phyloP scores from a whole-genome alignment of 1,140 invertebrate genomes.

The Drosophila seguyi region DNA sequence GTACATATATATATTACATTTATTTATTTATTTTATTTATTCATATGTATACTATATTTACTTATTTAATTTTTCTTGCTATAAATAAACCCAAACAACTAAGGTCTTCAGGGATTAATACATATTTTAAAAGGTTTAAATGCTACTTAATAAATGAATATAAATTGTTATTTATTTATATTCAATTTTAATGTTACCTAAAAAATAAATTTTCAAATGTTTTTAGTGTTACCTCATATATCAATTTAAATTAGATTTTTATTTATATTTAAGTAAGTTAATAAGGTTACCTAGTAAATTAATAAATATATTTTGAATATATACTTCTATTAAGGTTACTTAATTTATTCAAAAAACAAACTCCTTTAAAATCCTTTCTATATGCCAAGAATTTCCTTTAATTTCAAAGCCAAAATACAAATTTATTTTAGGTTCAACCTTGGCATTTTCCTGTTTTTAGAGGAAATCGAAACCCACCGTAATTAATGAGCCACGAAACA shows the following conservation, averaged over 20 bases:
- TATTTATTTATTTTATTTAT: not conserved
- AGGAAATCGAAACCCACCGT: not conserved
- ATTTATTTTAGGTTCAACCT: not conserved
- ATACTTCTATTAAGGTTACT: not conserved
- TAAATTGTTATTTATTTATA: not conserved
- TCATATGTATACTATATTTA: too few species aligned
- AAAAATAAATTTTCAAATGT: too few species aligned
- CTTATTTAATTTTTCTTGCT: too few species aligned
- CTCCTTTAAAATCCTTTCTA: not conserved
- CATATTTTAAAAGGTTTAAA: too few species aligned
- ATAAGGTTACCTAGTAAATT: not conserved
- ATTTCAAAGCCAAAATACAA: not conserved
- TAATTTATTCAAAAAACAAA: not conserved
- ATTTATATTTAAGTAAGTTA: not conserved
- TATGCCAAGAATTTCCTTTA: too few species aligned
- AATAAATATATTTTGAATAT: too few species aligned
- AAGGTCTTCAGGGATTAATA: too few species aligned
- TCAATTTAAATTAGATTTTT: not conserved
- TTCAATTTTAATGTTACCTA: not conserved
- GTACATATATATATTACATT: too few species aligned
- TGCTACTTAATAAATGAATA: too few species aligned
- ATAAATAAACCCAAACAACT: too few species aligned
- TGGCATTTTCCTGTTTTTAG: not conserved
- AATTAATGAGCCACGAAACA: slow-evolving; percentile 4
- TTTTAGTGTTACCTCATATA: too few species aligned